phyloP scores from a whole-genome alignment of 2,113 vertebrate genomes.

The Antennarius striatus region DNA sequence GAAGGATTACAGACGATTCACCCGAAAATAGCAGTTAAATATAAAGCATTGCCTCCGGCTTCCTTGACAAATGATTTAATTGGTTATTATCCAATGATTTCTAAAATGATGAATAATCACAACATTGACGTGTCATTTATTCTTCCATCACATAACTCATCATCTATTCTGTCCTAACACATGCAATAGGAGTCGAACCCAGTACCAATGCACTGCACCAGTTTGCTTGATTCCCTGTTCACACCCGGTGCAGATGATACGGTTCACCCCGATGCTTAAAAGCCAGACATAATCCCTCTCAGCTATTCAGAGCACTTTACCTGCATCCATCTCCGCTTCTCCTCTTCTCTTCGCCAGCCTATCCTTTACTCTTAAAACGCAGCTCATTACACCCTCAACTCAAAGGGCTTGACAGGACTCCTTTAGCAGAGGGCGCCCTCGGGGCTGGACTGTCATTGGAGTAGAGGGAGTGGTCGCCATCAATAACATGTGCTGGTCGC shows the following conservation, averaged over 20 bases:
- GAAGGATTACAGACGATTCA: background rate
- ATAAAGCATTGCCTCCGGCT: background rate
- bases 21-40: background rate
- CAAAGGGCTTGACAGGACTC: slow-evolving; percentile 34
- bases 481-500: slow-evolving; percentile 7
- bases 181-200: background rate
- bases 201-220: background rate
- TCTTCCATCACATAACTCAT: background rate
- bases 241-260: background rate
- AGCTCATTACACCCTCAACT: slow-evolving; percentile 39
- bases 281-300: background rate
- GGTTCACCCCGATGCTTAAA: background rate
- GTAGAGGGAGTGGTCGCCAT: slow-evolving; percentile 51
- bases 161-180: background rate
- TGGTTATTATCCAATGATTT: background rate
- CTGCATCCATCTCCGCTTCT: background rate
- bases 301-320: slow-evolving; percentile 4
- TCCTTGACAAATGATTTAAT: background rate
- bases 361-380: slow-evolving; percentile 35
- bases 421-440: slow-evolving; percentile 27
- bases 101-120: background rate
- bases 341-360: slow-evolving; percentile 14
- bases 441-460: slow-evolving; percentile 25
- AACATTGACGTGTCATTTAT: too few species aligned
- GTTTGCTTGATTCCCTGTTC: slow-evolving; percentile 1